phyloP scores from a whole-genome alignment of 1,140 invertebrate genomes.

The Philaenus spumarius region DNA sequence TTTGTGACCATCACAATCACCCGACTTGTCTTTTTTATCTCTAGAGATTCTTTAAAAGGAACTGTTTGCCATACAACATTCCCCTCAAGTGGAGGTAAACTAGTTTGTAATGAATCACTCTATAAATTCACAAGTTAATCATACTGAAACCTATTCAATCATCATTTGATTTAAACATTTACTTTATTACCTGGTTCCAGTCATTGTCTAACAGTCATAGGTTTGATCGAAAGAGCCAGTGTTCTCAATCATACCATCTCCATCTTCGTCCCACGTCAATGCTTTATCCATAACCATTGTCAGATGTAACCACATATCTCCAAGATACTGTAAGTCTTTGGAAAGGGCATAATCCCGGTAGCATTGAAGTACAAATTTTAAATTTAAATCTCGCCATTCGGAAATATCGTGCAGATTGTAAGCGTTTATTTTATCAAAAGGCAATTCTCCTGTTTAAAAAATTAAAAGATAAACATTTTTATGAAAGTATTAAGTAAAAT shows the following conservation, averaged over 20 bases:
- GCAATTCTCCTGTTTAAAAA: constrained; percentile 63
- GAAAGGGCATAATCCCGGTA: constrained; percentile 61
- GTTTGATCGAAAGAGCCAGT: constrained; percentile 84
- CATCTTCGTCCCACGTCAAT: constrained; percentile 68
- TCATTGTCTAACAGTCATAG: constrained; percentile 88
- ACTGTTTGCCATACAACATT: too few relatives aligned
- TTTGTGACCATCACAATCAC: too few relatives aligned
- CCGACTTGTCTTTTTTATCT: too few relatives aligned
- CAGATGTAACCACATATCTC: constrained; percentile 51
- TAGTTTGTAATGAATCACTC: too few relatives aligned
- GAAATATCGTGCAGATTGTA: constrained; percentile 89
- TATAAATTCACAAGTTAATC: too few relatives aligned
- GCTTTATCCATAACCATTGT: constrained; percentile 45
- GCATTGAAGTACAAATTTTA: constrained; percentile 87
- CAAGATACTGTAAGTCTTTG: constrained; percentile 47
- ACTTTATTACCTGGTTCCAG: constrained; percentile 71
- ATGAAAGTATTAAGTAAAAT: too few relatives aligned
- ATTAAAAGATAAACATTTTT: too few relatives aligned
- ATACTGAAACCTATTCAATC: too few relatives aligned
- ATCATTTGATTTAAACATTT: not conserved
- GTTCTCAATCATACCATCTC: constrained; percentile 89
- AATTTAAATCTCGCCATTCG: constrained; percentile 87
- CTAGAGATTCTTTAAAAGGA: too few relatives aligned
- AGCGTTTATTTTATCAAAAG: constrained; percentile 74
- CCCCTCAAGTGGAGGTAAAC: too few relatives aligned